These are phyloP conservation scores for Parnassius glacialis DNA, from an alignment of 2,888 invertebrate species.

Conservation along the genomic window DNA sequence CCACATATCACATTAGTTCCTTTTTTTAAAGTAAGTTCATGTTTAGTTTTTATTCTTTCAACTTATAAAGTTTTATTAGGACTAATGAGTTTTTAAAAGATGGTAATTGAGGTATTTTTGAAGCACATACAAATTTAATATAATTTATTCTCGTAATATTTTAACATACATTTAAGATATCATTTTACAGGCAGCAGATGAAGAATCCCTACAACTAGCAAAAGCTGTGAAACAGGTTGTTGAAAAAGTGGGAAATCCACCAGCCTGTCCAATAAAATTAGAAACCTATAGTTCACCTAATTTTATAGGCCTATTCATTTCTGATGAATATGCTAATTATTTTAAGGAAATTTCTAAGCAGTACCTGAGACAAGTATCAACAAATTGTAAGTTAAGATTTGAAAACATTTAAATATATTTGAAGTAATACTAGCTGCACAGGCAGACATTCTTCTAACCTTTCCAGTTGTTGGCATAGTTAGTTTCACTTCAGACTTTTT, in stretches of 20 bases:
- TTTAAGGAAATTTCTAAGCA: constrained; percentile 89
- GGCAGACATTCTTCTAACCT: no score
- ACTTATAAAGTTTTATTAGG: no score
- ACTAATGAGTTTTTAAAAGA: no score
- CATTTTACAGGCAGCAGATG: constrained; percentile 85
- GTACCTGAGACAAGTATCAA: constrained; percentile 89
- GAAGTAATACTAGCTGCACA: no score
- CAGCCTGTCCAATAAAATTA: constrained; percentile 84
- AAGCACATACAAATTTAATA: no score
- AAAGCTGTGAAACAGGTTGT: constrained; percentile 88
- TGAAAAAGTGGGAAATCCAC: constrained; percentile 84
- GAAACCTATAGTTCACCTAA: constrained; percentile 93
- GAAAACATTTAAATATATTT: no score
- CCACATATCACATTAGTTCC: constrained; percentile 95
- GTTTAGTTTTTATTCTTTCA: constrained; percentile 5
- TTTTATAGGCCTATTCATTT: constrained; percentile 95
- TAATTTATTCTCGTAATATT: no score
- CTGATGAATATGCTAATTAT: constrained; percentile 90
- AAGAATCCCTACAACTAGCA: constrained; percentile 84
- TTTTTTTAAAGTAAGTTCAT: constrained; percentile 87
- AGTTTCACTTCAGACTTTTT: no score
- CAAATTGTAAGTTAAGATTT: constrained; percentile 82
- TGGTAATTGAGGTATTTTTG: no score
- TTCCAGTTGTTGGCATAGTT: no score
- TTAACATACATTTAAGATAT: constrained; percentile 7